Evolutionary conservation across 2,888 invertebrate genomes (phyloP).

Genomic region (Drosophila mimetica): DNA sequence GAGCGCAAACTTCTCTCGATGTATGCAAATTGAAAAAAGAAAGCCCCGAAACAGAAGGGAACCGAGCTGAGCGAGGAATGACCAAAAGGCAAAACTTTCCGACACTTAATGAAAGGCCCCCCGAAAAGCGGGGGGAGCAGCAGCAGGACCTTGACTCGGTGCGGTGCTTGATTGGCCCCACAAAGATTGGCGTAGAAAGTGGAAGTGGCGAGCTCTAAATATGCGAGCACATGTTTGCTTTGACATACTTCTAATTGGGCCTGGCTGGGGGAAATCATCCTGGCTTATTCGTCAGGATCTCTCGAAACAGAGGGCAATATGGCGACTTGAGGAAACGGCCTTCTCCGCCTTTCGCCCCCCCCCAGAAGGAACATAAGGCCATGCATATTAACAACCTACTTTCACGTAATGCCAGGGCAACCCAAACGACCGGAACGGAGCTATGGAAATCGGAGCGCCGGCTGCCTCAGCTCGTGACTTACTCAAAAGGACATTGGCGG

Average conservation of each 20-base stretch:
- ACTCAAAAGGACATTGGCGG: conserved; percentile 70
- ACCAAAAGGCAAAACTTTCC: conserved; percentile 76
- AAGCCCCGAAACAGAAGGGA: conserved; percentile 25
- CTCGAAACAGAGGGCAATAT: conserved; percentile 10
- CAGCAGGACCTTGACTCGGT: conserved; percentile 21
- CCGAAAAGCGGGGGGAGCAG: background rate
- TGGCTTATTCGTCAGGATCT: conserved; percentile 10
- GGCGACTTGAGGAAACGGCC: conserved; percentile 4
- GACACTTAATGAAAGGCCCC: conserved; percentile 76
- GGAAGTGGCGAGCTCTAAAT: conserved; percentile 58
- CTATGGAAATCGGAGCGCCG: conserved; percentile 51
- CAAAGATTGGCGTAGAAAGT: conserved; percentile 36
- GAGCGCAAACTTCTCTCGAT: conserved; percentile 41
- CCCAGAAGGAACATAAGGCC: conserved; percentile 75
- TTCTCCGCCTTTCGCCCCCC: background rate
- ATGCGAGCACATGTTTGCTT: conserved; percentile 72
- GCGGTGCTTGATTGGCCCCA: conserved; percentile 47
- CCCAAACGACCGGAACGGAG: conserved; percentile 64
- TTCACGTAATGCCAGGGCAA: conserved; percentile 60
- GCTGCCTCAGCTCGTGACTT: conserved; percentile 51
- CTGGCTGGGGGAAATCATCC: conserved; percentile 3
- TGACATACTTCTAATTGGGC: conserved; percentile 75
- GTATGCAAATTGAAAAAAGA: conserved; percentile 63
- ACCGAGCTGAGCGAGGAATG: conserved; percentile 56
- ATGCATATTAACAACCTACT: conserved; percentile 83